Conservation (phyloP, 64 coral and sea anemone species). For the Montipora cactus region DNA sequence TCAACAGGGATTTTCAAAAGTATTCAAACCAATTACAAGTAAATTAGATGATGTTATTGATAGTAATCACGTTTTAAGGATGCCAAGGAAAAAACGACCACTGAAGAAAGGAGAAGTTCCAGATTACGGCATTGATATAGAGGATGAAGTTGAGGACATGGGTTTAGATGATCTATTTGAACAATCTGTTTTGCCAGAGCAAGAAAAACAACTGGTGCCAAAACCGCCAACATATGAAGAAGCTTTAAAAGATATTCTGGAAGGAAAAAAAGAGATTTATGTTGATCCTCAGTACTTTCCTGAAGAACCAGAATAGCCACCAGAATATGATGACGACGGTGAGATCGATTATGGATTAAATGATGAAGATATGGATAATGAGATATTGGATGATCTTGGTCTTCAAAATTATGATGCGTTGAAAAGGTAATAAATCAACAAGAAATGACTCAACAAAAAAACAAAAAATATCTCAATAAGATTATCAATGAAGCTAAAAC, state of each 20-base stretch:
- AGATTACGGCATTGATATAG: too few relatives aligned
- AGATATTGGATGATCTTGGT: background rate
- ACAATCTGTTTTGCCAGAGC: background rate
- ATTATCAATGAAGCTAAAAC: background rate
- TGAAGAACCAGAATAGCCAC: background rate
- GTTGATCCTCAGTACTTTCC: slow-evolving; percentile 1
- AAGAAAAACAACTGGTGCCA: background rate
- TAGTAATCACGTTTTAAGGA: too few relatives aligned
- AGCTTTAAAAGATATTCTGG: background rate
- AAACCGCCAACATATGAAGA: background rate
- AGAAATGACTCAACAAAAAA: background rate
- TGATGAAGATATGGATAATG: background rate
- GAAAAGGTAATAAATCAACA: background rate
- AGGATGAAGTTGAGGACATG: too few relatives aligned
- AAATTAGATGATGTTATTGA: too few relatives aligned
- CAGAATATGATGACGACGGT: background rate
- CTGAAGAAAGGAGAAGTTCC: too few relatives aligned
- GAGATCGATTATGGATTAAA: background rate
- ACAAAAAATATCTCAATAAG: background rate
- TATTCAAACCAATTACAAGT: too few relatives aligned
- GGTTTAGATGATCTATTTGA: too few relatives aligned
- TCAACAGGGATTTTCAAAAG: too few relatives aligned
- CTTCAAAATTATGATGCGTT: background rate
- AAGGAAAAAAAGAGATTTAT: background rate
- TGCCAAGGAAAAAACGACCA: too few relatives aligned